Percentiles rank a stretch among this genome's conserved stretches.
Conservation (phyloP, 1,140 invertebrate genomes). For the Rhagoletis zephyria region DNA sequence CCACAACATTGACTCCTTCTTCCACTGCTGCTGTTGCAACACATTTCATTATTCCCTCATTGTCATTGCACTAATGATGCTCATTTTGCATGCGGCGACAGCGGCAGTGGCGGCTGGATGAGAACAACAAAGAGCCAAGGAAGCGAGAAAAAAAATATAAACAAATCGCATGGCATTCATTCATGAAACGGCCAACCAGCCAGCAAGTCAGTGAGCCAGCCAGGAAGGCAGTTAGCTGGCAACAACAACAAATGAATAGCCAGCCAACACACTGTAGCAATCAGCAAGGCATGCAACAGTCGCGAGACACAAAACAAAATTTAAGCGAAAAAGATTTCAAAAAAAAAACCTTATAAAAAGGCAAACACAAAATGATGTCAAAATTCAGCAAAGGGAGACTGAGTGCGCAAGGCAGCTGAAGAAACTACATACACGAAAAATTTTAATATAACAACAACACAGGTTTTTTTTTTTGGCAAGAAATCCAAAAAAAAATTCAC, state of each 20-base stretch:
- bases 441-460: neutral
- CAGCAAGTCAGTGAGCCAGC: neutral
- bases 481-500: neutral
- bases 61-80: constrained; percentile 45
- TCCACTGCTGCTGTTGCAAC: neutral
- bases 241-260: constrained; percentile 16
- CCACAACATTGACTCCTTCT: neutral
- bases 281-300: constrained; percentile 28
- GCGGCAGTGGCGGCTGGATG: too few relatives aligned
- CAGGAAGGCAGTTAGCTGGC: neutral
- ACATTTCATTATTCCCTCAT: constrained; percentile 6
- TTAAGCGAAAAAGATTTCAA: neutral
- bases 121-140: neutral
- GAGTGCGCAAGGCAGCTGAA: neutral
- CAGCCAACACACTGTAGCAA: constrained; percentile 21
- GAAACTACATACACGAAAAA: neutral
- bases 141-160: neutral
- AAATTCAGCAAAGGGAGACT: constrained; percentile 11
- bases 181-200: constrained; percentile 42
- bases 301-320: neutral
- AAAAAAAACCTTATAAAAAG: neutral
- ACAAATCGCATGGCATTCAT: constrained; percentile 47
- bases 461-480: neutral
- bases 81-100: constrained; percentile 23
- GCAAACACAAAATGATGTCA: neutral